Evolutionary conservation across 1,140 invertebrate genomes (phyloP), one percentile per base, ranked within the genome.

Genomic region (Apis florea): DNA sequence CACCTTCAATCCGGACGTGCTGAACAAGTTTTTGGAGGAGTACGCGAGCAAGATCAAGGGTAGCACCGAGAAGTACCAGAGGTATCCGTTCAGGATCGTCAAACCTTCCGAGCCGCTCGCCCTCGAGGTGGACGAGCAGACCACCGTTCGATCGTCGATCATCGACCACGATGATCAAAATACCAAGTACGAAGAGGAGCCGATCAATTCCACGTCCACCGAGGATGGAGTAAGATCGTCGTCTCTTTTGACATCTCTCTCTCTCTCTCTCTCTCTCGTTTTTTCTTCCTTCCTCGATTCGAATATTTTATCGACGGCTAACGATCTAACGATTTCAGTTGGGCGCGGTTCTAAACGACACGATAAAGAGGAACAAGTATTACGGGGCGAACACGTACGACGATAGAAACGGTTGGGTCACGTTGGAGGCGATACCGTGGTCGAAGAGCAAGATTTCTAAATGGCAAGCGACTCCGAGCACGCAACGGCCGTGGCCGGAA

Each of bases 361-460:
- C 92, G 3, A 21, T 84, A n/a, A 92, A 93, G 66, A 89, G 92
- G 74, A 92, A 93, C 81, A 93, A 93, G 71, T 93, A 92, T 24
- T 94, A 93, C 88, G 89, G 91, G 24, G 95, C 87, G 91, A 93
- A 95, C 90, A 94, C 95, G 2, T 95, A 95, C 80, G 95, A 96
- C 76, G 96, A 97, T 84, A 95, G 95, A 83, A 95, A 95, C 75
- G 96, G 96, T 0, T 97, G 96, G 96, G 96, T 97, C 0, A 96
- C 96, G 5, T 91, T 97, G 61, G 96, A 97, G 72, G 96, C 96
- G 0, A 95, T 97, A 11, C 96, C 96, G 1, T 97, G 96, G 96
- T 96, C 96, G 1, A 95, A 96, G 21, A 96, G 96, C 81, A 96
- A 97, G 93, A 96, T 97, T 69, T 96, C 96, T 12, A 97, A 97